phyloP scores from a whole-genome alignment of 1,140 invertebrate genomes.

The Amyelois transitella region DNA sequence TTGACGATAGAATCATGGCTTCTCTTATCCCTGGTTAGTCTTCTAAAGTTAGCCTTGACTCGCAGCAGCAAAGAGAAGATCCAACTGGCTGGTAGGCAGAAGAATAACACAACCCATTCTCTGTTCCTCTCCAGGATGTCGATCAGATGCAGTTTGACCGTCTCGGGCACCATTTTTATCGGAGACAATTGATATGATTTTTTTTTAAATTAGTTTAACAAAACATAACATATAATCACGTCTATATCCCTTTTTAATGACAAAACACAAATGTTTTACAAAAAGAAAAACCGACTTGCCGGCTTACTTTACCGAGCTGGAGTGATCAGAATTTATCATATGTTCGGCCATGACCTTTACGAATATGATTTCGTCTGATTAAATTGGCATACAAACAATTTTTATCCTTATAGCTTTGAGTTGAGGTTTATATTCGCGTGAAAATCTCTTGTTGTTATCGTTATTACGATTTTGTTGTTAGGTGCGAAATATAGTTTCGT shows the following conservation, averaged over 20 bases:
- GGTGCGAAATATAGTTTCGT: no score
- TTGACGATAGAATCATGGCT: slow-evolving; percentile 75
- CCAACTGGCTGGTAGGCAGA: slow-evolving; percentile 80
- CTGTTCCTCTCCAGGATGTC: slow-evolving; percentile 78
- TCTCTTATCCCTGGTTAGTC: slow-evolving; percentile 58
- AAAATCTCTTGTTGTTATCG: no score
- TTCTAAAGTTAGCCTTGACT: slow-evolving; percentile 60
- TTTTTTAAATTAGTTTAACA: no score
- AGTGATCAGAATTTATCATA: background rate
- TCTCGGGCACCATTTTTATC: slow-evolving; percentile 23
- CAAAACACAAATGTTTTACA: background rate
- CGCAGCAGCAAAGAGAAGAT: slow-evolving; percentile 76
- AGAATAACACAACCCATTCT: slow-evolving; percentile 78
- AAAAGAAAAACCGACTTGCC: background rate
- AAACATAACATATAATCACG: no score
- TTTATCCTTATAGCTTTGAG: background rate
- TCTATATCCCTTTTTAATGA: no score
- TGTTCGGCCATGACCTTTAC: background rate
- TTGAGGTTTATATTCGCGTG: background rate
- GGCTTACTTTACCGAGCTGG: background rate
- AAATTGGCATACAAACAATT: background rate
- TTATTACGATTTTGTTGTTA: no score
- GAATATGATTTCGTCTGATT: background rate
- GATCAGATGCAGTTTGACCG: slow-evolving; percentile 47
- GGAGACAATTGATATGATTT: no score